A percentile compares a stretch with the other conserved stretches of the same genome.
Evolutionary conservation across 2,888 invertebrate species (phyloP).

Genomic region (Aricia artaxerxes): DNA sequence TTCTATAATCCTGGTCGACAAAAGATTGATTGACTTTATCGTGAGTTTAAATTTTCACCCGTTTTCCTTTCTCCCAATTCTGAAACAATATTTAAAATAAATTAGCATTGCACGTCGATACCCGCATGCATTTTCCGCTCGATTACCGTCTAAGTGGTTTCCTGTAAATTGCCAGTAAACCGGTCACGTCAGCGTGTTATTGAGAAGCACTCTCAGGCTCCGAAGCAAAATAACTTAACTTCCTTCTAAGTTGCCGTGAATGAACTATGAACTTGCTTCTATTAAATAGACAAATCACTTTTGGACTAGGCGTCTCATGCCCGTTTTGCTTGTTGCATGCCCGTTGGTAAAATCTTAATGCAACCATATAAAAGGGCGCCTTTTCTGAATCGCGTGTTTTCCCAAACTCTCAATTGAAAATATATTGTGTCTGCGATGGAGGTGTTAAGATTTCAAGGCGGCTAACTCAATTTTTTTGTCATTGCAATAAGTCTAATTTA

Average conservation of each 20-base stretch:
- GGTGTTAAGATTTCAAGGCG: neutral
- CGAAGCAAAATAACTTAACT: slow-evolving; percentile 33
- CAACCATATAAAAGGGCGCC: too few species aligned
- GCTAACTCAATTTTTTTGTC: neutral
- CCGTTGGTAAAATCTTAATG: too few species aligned
- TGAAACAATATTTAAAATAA: slow-evolving; percentile 34
- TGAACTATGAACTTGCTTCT: neutral
- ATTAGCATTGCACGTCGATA: slow-evolving; percentile 48
- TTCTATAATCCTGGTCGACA: too few species aligned
- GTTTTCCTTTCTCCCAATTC: slow-evolving; percentile 13
- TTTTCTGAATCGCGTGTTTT: too few species aligned
- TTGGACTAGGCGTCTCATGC: too few species aligned
- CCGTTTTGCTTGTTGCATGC: too few species aligned
- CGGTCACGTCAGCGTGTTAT: slow-evolving; percentile 49
- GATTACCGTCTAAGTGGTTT: slow-evolving; percentile 54
- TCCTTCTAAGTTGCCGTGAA: neutral
- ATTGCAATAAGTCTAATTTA: too few species aligned
- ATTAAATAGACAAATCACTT: neutral
- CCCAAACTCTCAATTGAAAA: too few species aligned
- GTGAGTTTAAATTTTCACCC: neutral
- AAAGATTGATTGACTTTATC: neutral
- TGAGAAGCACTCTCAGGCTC: slow-evolving; percentile 21
- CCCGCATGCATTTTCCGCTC: slow-evolving; percentile 57
- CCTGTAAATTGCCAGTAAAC: slow-evolving; percentile 56
- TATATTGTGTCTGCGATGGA: too few species aligned